Evolutionary conservation across 2,888 invertebrate species (phyloP).

Genomic region (Caenorhabditis sinica): DNA sequence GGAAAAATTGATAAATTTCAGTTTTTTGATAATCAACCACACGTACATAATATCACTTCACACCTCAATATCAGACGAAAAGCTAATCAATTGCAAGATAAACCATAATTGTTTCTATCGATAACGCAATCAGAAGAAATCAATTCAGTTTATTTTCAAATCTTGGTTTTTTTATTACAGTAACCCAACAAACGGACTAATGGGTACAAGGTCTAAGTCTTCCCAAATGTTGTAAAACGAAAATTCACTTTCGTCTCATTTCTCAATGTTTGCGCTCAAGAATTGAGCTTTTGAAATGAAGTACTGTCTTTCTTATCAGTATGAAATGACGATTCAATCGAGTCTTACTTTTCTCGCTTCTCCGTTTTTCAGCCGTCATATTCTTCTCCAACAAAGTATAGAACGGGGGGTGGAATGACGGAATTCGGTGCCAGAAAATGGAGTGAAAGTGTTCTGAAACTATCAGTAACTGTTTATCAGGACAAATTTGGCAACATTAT

Average conservation of each 20-base stretch:
- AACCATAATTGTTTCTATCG: conserved; percentile 48
- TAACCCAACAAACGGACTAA: background rate
- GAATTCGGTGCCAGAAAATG: background rate
- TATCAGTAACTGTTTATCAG: conserved; percentile 47
- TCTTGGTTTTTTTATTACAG: background rate
- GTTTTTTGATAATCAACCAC: conserved; percentile 51
- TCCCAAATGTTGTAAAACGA: conserved; percentile 34
- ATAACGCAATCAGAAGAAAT: conserved; percentile 46
- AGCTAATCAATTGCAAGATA: conserved; percentile 63
- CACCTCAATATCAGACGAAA: conserved; percentile 56
- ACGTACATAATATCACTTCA: conserved; percentile 49
- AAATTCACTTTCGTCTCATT: conserved; percentile 20
- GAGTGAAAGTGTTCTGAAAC: conserved; percentile 33
- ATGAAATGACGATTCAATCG: conserved; percentile 33
- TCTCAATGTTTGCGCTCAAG: conserved; percentile 56
- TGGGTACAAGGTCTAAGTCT: conserved; percentile 51
- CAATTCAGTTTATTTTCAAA: background rate
- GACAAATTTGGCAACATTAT: conserved; percentile 38
- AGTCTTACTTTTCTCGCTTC: conserved; percentile 26
- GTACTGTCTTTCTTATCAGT: conserved; percentile 60
- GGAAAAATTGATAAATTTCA: conserved; percentile 53
- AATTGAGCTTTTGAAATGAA: conserved; percentile 55
- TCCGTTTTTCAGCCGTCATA: background rate
- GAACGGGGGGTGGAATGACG: background rate
- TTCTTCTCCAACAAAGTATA: background rate